Conservation (phyloP, 2,113 vertebrate species). For the Podocnemis expansa region DNA sequence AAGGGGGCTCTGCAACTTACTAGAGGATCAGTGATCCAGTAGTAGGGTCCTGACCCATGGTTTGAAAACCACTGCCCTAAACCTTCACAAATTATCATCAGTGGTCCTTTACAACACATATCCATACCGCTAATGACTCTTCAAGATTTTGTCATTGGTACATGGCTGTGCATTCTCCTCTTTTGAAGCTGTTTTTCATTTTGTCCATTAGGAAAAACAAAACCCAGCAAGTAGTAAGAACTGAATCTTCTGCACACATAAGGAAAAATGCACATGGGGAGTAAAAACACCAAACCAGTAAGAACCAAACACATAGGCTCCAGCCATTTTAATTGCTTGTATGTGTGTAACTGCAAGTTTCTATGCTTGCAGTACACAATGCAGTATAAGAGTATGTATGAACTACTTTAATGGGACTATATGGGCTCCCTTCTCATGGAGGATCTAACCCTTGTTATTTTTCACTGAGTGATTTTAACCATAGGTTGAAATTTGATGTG, state of each 20-base stretch:
- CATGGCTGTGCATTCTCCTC: background rate
- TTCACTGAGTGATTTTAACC: background rate
- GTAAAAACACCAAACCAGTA: background rate
- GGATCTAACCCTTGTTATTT: background rate
- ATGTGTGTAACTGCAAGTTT: background rate
- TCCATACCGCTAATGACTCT: background rate
- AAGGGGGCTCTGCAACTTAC: too few relatives aligned
- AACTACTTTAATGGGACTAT: rapidly evolving
- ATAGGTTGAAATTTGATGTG: background rate
- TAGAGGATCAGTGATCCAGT: too few relatives aligned
- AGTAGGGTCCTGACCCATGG: too few relatives aligned
- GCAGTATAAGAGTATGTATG: rapidly evolving
- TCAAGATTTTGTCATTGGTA: background rate
- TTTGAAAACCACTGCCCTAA: too few relatives aligned
- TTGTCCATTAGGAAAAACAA: background rate
- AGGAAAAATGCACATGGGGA: background rate
- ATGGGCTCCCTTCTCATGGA: background rate
- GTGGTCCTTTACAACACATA: constrained; percentile 27
- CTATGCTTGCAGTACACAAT: background rate
- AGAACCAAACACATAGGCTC: background rate
- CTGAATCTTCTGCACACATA: background rate
- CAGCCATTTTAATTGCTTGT: background rate
- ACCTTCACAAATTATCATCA: constrained; percentile 25
- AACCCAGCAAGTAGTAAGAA: background rate
- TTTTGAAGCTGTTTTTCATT: background rate